Evolutionary conservation across 1,140 invertebrate species (phyloP).

Genomic region (Drosophila kikkawai): DNA sequence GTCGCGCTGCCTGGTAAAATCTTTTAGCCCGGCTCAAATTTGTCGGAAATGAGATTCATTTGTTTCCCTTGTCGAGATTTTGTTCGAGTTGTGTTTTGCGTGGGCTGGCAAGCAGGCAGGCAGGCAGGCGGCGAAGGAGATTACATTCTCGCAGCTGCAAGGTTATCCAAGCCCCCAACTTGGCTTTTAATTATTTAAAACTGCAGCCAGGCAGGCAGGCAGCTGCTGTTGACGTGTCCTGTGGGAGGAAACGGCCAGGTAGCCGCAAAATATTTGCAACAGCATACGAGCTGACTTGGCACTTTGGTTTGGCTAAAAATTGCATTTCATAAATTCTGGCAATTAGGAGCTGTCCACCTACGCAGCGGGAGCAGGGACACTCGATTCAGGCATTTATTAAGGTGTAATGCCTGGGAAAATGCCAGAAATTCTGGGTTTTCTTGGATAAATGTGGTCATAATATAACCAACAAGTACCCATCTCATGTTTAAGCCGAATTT

Average conservation of each 20-base stretch:
- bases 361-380: constrained; percentile 15
- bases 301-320: constrained; percentile 49
- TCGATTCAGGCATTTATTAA: constrained; percentile 2
- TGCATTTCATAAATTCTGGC: constrained; percentile 65
- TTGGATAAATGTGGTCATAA: not conserved
- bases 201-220: constrained; percentile 48
- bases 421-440: not conserved
- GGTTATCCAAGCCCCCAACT: constrained; percentile 21
- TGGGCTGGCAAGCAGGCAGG: constrained; percentile 16
- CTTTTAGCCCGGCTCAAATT: constrained; percentile 71
- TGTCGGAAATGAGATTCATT: constrained; percentile 81
- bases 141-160: constrained; percentile 24
- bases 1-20: constrained; percentile 51
- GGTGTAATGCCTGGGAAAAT: not conserved
- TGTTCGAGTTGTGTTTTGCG: constrained; percentile 8
- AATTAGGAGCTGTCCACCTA: constrained; percentile 56
- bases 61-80: constrained; percentile 63
- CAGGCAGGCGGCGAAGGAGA: constrained; percentile 11
- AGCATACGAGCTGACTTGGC: constrained; percentile 49
- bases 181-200: constrained; percentile 78
- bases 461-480: not conserved
- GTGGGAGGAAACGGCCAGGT: constrained; percentile 6
- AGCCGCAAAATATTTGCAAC: constrained; percentile 60
- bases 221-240: constrained; percentile 65
- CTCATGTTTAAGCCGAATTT: not conserved